Base-by-base conservation (phyloP, 2,888 invertebrate species). In the Drosophila nr. perissopoda region DNA sequence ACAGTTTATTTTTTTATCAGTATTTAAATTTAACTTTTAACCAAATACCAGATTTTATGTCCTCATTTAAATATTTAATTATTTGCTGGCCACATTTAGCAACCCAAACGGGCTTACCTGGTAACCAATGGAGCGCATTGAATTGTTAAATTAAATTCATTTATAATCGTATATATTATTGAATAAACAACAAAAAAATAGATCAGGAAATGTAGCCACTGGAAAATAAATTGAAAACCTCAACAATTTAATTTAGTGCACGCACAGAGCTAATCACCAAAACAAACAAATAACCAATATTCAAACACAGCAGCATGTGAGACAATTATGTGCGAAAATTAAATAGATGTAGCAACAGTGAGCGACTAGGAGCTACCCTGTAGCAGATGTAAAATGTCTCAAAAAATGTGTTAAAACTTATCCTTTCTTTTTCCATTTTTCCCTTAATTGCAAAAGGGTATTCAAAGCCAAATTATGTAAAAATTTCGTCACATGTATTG, bases 211-310 rank as follows among this genome's bases (percentile, higher is more conserved):
- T 34, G 13, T 54, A 45, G 33, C 33, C 65, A 60, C 25, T 42
- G 42, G n/a, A 63, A 69, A 76, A 49, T 48, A 33, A 65, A 61
- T 61, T 45, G 21, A 52, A 42, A 57, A 54, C 82, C 62, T 51
- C 63, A 68, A 69, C 61, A 67, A 78, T 87, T 87, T 72, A 67
- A 81, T 89, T 83, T 73, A 68, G 64, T 72, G 58, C 65, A 63
- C 53, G 58, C 63, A 53, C 62, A 54, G 54, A 61, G 51, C 69
- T 69, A 76, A 79, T 64, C 62, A 63, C 33, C 66, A 67, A 66
- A 42, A 42, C 45, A 42, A 51, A 16, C 58, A 71, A 71, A 78
- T 57, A 76, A 69, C 73, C 45, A 66, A 76, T 62, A 85, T 76
- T 80, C 48, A 57, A 74, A 66, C 79, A 74, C 8, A 40, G 16